Evolutionary conservation across 2,113 vertebrate species (phyloP), one percentile per base, ranked within the genome.

Genomic region (Apeltes quadracus): DNA sequence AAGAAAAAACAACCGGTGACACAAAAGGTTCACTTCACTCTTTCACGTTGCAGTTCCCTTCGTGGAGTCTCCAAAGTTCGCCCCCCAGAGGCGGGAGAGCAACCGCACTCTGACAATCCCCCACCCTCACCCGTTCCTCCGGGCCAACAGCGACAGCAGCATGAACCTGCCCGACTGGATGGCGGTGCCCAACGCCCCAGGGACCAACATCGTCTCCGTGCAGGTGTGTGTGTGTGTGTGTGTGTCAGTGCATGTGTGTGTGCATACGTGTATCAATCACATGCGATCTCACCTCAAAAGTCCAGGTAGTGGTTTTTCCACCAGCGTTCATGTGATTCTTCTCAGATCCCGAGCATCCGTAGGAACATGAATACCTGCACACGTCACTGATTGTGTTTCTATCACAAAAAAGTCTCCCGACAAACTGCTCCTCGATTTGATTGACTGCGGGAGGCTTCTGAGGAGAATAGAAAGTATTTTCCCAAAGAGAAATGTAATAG

Each of bases 101-200:
- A 41, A 88, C 23, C 93, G 92, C 0, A 91, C 91, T 0, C 92
- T 97, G 81, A 85, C 93, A 0, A 85, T 94, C 32, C 94, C 94
- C 62, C 90, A 94, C 62, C 96, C 95, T 44, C 96, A 96, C 0
- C 93, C 93, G 12, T 95, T 97, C 82, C 93, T 96, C 5, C 92
- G 96, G 0, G 96, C 96, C 87, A 97, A 96, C 93, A 97, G 96
- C 0, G 96, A 97, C 79, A 96, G 94, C 88, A 96, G 95, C 92
- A 95, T 96, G 94, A 96, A 95, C 34, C 88, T 96, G 41, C 95
- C 95, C 0, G 96, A 97, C 7, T 96, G 96, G 96, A 95, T 96
- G 92, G 95, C 95, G 5, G 93, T 94, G 67, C 93, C 95, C 3
- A 94, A 95, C 23, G 77, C 93, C 15, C 78, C 94, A 0, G 89